Conservation (phyloP, 2,113 vertebrate genomes). For the Hipposideros armiger region DNA sequence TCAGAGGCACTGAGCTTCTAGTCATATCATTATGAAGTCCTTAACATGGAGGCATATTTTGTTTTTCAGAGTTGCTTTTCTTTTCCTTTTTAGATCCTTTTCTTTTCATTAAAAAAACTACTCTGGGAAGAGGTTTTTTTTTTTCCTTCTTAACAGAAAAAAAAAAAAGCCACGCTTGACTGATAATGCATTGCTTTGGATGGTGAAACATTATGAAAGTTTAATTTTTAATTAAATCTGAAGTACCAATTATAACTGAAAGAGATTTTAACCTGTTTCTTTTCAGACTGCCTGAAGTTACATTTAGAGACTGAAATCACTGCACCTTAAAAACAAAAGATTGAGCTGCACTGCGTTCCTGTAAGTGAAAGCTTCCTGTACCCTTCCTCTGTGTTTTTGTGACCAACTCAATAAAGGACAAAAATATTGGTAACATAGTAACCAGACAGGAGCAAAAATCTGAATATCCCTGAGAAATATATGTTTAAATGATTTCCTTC, state of each 20-base stretch:
- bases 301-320: constrained; percentile 91
- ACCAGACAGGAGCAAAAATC: constrained; percentile 85
- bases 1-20: constrained; percentile 80
- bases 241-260: constrained; percentile 95
- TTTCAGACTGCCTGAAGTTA: constrained; percentile 94
- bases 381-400: constrained; percentile 85
- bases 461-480: constrained; percentile 85
- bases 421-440: constrained; percentile 83
- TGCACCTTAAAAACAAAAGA: constrained; percentile 92
- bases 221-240: constrained; percentile 96
- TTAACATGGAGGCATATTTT: constrained; percentile 87
- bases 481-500: constrained; percentile 84
- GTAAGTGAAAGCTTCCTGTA: constrained; percentile 89
- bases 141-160: constrained; percentile 70
- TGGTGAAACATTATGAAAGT: constrained; percentile 95
- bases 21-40: constrained; percentile 82
- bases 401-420: constrained; percentile 80
- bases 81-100: constrained; percentile 78
- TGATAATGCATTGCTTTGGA: constrained; percentile 94
- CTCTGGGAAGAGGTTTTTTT: constrained; percentile 87
- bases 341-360: constrained; percentile 87
- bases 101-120: constrained; percentile 90
- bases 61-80: constrained; percentile 87
- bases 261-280: constrained; percentile 95
- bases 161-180: constrained; percentile 90